Percentiles rank a stretch among this genome's conserved stretches.
Conservation (phyloP, 1,140 invertebrate species). For the Plodia interpunctella region DNA sequence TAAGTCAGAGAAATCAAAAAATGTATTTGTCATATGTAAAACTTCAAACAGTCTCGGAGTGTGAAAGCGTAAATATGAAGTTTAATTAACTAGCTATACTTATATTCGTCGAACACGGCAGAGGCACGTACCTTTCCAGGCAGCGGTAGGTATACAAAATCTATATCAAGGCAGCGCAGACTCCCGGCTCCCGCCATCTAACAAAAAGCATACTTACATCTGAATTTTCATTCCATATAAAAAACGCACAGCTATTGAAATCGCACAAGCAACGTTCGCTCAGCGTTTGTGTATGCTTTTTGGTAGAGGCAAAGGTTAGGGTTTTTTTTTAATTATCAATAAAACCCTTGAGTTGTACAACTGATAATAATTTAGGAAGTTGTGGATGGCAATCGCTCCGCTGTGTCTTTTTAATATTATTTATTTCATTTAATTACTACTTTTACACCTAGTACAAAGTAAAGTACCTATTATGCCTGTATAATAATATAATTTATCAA, state of each 20-base stretch:
- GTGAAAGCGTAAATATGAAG: no score
- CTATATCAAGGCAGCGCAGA: background rate
- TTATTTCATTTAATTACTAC: no score
- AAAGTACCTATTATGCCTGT: no score
- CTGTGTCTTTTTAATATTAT: background rate
- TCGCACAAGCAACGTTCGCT: constrained; percentile 55
- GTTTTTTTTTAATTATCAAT: constrained; percentile 14
- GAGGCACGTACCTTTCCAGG: constrained; percentile 3
- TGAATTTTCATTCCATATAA: constrained; percentile 35
- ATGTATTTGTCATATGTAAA: no score
- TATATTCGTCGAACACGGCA: background rate
- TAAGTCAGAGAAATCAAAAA: no score
- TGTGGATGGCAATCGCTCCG: background rate
- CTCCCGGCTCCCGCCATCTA: constrained; percentile 37
- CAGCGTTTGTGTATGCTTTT: constrained; percentile 53
- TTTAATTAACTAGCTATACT: background rate
- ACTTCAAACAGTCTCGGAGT: no score
- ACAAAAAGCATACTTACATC: constrained; percentile 52
- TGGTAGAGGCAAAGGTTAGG: constrained; percentile 36
- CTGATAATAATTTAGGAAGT: background rate
- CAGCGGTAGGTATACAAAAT: constrained; percentile 2
- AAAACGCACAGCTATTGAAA: constrained; percentile 53
- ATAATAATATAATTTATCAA: no score
- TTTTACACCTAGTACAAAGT: no score
- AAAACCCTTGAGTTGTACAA: background rate